phyloP scores from a whole-genome alignment of 2,888 invertebrate species.

The Acronicta psi region DNA sequence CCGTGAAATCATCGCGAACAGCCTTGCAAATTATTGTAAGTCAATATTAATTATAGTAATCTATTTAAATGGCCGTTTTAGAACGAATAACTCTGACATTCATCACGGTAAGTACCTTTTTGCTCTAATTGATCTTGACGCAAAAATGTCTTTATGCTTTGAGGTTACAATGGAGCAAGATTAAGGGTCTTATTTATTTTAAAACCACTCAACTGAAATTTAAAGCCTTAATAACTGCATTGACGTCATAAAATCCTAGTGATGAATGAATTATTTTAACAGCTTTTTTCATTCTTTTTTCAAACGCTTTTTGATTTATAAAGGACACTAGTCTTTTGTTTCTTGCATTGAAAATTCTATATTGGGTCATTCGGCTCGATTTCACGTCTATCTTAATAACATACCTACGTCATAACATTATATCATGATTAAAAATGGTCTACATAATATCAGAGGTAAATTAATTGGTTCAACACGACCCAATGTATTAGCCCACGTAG shows the following conservation, averaged over 20 bases:
- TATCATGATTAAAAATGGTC: constrained; percentile 5
- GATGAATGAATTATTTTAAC: neutral
- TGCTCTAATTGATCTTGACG: constrained; percentile 10
- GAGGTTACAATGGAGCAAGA: neutral
- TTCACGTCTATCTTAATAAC: constrained; percentile 6
- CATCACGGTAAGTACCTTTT: constrained; percentile 28
- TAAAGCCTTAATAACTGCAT: neutral
- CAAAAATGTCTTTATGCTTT: neutral
- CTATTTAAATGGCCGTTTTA: constrained; percentile 36
- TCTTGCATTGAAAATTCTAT: too few species aligned
- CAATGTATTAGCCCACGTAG: constrained; percentile 33
- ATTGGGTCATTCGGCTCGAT: too few species aligned
- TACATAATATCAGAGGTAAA: neutral
- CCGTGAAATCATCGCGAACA: constrained; percentile 42
- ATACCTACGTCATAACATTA: neutral
- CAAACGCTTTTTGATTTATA: neutral
- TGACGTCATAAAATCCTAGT: constrained; percentile 4
- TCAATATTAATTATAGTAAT: constrained; percentile 47
- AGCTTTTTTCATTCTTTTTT: neutral
- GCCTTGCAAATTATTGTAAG: constrained; percentile 38
- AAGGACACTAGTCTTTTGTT: too few species aligned
- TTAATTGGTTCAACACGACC: constrained; percentile 21
- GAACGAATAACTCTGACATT: constrained; percentile 36
- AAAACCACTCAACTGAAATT: neutral
- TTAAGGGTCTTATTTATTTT: constrained; percentile 15